Percentiles rank a stretch among this genome's conserved stretches.
phyloP scores from a whole-genome alignment of 2,113 vertebrate species.

The crab-eating macaque (Macaca fascicularis) region T2T-MFA8v1.1 NC_088393.1:11451501-11452000 shows the following conservation, averaged over 20 bases:
- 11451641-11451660: background rate
- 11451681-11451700: background rate
- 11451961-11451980: background rate
- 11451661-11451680: background rate
- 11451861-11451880: background rate
- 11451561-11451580: background rate
- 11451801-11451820: background rate
- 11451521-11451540: background rate
- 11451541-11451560: background rate
- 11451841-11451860: background rate
- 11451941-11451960: background rate
- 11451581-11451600: background rate
- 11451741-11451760: background rate
- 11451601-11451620: background rate
- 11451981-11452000: background rate
- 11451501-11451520: background rate
- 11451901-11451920: background rate
- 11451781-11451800: background rate
- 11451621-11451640: background rate
- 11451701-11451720: background rate
- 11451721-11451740: background rate
- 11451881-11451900: too few relatives aligned
- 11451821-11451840: fast-evolving
- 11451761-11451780: background rate
- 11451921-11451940: background rate